phyloP scores from a whole-genome alignment of 2,113 vertebrate genomes.

The Epinephelus fuscoguttatus region DNA sequence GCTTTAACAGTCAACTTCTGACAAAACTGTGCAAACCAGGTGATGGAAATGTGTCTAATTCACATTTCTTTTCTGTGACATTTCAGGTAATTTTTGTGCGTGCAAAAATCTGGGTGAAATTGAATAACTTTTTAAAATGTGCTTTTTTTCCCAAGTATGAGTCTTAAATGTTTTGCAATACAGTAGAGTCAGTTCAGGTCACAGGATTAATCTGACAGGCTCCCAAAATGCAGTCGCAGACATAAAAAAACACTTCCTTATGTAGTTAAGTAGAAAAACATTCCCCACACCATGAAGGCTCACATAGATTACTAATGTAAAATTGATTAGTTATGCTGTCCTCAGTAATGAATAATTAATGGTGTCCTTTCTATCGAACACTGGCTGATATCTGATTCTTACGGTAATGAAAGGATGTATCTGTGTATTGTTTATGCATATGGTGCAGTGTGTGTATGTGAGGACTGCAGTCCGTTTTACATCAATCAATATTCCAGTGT shows the following conservation, averaged over 20 bases:
- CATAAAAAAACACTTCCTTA: neutral
- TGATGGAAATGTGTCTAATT: too few relatives aligned
- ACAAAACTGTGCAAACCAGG: too few relatives aligned
- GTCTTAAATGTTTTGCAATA: neutral
- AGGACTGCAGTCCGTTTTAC: conserved; percentile 26
- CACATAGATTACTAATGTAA: conserved; percentile 31
- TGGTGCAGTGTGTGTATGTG: neutral
- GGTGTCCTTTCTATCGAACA: conserved; percentile 18
- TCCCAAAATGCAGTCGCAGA: neutral
- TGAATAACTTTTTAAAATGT: neutral
- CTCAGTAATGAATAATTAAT: conserved; percentile 52
- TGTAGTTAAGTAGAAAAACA: neutral
- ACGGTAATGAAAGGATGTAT: conserved; percentile 20
- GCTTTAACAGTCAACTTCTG: too few relatives aligned
- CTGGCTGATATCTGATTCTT: conserved; percentile 30
- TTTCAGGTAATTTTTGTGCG: neutral
- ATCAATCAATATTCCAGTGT: conserved; percentile 56
- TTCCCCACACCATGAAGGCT: conserved; percentile 14
- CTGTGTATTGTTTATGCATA: conserved; percentile 12
- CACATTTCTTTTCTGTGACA: too few relatives aligned
- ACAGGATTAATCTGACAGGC: too few relatives aligned
- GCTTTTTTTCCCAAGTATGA: neutral
- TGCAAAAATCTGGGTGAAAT: neutral
- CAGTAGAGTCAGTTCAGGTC: neutral
- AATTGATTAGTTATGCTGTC: conserved; percentile 60